These are phyloP conservation scores for Lepus oiostolus DNA, from an alignment of 2,797 vertebrate species.

Conservation along the genomic window DNA sequence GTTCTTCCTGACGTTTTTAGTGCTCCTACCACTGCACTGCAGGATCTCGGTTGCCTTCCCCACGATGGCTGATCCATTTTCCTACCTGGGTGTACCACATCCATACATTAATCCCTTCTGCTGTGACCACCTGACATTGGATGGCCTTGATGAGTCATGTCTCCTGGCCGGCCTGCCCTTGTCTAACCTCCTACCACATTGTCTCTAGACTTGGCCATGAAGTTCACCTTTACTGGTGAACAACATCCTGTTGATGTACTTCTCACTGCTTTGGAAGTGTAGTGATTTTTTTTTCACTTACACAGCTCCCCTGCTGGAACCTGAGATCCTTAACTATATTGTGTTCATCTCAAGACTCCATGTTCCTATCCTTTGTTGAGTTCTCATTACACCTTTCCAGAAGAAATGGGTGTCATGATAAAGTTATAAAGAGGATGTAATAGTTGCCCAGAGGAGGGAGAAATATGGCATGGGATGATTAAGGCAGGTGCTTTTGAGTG, in stretches of 20 bases:
- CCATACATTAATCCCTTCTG: not conserved
- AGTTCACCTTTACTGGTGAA: not conserved
- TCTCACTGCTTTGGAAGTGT: not conserved
- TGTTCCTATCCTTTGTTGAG: not conserved
- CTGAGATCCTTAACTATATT: not conserved
- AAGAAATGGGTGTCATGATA: not conserved
- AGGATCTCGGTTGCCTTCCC: not conserved
- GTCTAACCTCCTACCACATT: not conserved
- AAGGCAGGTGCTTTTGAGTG: not conserved
- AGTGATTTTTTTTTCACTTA: not conserved
- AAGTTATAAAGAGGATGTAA: not conserved
- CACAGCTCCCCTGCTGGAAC: not conserved
- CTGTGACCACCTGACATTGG: not conserved
- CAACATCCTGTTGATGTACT: not conserved
- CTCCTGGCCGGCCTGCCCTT: not conserved
- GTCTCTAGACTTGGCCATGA: not conserved
- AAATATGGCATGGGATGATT: no score
- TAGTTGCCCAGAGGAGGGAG: not conserved
- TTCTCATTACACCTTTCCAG: not conserved
- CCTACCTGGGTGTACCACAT: not conserved
- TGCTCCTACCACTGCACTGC: rapidly evolving
- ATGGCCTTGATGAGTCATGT: not conserved
- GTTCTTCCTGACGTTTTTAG: not conserved
- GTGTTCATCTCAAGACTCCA: not conserved
- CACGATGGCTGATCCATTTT: not conserved